These are phyloP conservation scores for Apoda limacodes DNA, from an alignment of 2,888 invertebrate genomes.

Conservation along the genomic window DNA sequence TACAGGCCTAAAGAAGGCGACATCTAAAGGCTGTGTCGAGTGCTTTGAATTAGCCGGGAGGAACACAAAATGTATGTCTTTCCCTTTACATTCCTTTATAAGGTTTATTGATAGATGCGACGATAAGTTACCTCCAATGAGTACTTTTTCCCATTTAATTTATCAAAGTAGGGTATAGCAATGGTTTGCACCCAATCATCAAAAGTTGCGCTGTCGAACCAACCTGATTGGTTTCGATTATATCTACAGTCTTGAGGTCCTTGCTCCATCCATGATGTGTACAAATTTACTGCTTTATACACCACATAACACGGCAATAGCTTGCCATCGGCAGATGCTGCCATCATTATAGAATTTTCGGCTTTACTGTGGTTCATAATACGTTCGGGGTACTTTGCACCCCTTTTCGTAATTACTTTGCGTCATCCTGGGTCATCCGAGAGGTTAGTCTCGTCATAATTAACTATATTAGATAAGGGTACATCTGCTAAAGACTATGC, in stretches of 20 bases:
- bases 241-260: conserved; percentile 35
- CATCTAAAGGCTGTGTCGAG: conserved; percentile 30
- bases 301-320: conserved; percentile 38
- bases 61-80: conserved; percentile 29
- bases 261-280: conserved; percentile 33
- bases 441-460: conserved; percentile 22
- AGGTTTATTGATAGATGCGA: conserved; percentile 25
- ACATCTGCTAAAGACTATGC: conserved; percentile 15
- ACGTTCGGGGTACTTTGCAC: conserved; percentile 32
- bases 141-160: conserved; percentile 24
- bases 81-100: conserved; percentile 25
- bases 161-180: conserved; percentile 20
- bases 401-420: conserved; percentile 24
- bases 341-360: conserved; percentile 34
- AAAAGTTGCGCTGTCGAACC: conserved; percentile 32
- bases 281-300: conserved; percentile 39
- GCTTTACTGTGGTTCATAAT: conserved; percentile 33
- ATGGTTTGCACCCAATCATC: conserved; percentile 29
- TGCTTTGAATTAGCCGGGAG: conserved; percentile 29
- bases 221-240: conserved; percentile 33
- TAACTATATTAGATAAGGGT: conserved; percentile 15
- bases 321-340: conserved; percentile 29
- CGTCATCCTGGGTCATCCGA: conserved; percentile 15
- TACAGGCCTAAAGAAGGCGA: conserved; percentile 28
- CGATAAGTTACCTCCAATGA: conserved; percentile 37